Evolutionary conservation across 2,797 vertebrate genomes (phyloP).

Genomic region (Cryptoblepharus egeriae): DNA sequence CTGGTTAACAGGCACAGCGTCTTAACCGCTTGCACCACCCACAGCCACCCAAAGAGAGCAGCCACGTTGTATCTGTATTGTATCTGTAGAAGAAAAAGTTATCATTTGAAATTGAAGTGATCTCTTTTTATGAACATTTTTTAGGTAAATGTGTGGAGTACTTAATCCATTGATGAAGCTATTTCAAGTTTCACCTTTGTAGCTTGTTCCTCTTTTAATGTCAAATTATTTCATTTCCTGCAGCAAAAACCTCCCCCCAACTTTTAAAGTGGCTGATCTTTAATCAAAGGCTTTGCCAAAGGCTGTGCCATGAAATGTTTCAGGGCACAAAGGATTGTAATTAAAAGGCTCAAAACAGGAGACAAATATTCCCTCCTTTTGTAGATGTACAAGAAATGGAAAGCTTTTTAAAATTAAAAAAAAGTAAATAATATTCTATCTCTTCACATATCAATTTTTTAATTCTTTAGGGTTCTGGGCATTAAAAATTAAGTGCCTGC

Average conservation of each 20-base stretch:
- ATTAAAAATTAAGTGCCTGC: slow-evolving; percentile 14
- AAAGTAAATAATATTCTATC: background rate
- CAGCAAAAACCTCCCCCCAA: background rate
- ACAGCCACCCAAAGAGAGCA: no score
- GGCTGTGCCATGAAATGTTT: slow-evolving; percentile 45
- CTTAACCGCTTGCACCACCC: no score
- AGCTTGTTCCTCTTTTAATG: slow-evolving; percentile 40
- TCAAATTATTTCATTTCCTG: slow-evolving; percentile 56
- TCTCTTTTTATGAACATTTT: background rate
- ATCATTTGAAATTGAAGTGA: slow-evolving; percentile 10
- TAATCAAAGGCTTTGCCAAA: slow-evolving; percentile 51
- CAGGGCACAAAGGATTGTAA: slow-evolving; percentile 36
- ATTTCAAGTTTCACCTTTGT: slow-evolving; percentile 39
- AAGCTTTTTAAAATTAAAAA: slow-evolving; percentile 18
- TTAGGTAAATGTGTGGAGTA: background rate
- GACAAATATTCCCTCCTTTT: slow-evolving; percentile 19
- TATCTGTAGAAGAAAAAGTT: background rate
- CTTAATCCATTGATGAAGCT: background rate
- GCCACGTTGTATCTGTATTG: no score
- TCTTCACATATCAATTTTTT: background rate
- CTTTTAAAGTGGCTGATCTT: slow-evolving; percentile 53
- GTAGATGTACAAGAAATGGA: slow-evolving; percentile 19
- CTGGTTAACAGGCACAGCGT: no score
- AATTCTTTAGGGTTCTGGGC: background rate
- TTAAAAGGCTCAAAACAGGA: slow-evolving; percentile 48